These are phyloP conservation scores for Drosophila meridiana DNA, from an alignment of 2,888 invertebrate species.

Conservation along the genomic window DNA sequence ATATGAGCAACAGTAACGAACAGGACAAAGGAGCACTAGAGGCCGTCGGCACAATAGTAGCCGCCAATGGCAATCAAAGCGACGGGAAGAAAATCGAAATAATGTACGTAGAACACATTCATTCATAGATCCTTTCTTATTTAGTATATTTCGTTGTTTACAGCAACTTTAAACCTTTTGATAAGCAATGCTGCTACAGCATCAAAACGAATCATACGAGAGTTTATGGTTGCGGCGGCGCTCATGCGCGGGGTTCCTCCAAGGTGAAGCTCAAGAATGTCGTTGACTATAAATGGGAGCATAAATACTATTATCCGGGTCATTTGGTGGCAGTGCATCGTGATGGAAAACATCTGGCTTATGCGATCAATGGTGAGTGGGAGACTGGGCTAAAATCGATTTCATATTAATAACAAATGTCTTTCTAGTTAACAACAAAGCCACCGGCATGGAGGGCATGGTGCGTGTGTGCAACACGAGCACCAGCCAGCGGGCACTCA, in stretches of 20 bases:
- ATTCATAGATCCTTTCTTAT: background rate
- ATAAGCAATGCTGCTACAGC: constrained; percentile 81
- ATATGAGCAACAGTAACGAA: constrained; percentile 62
- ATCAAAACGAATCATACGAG: constrained; percentile 87
- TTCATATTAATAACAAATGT: background rate
- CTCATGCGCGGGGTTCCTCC: constrained; percentile 92
- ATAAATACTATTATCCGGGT: constrained; percentile 94
- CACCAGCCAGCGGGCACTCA: constrained; percentile 90
- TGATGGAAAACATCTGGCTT: constrained; percentile 94
- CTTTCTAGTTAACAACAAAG: constrained; percentile 83
- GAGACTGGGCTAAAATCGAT: background rate
- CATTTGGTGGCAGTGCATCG: constrained; percentile 95
- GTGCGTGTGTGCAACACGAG: constrained; percentile 91
- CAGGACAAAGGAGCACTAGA: constrained; percentile 44
- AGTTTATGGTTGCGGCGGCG: constrained; percentile 90
- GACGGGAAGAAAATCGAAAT: constrained; percentile 60
- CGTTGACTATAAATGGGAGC: constrained; percentile 97
- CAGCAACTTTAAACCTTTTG: constrained; percentile 81
- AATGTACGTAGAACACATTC: constrained; percentile 44
- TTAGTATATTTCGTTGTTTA: background rate
- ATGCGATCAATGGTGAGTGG: constrained; percentile 93
- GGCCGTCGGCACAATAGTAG: constrained; percentile 20
- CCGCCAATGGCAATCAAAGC: constrained; percentile 52
- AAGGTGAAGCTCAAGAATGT: constrained; percentile 95
- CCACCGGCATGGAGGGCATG: constrained; percentile 87